These are phyloP conservation scores for Sandelia bainsii DNA, from an alignment of 2,797 vertebrate species.

Conservation along the genomic window DNA sequence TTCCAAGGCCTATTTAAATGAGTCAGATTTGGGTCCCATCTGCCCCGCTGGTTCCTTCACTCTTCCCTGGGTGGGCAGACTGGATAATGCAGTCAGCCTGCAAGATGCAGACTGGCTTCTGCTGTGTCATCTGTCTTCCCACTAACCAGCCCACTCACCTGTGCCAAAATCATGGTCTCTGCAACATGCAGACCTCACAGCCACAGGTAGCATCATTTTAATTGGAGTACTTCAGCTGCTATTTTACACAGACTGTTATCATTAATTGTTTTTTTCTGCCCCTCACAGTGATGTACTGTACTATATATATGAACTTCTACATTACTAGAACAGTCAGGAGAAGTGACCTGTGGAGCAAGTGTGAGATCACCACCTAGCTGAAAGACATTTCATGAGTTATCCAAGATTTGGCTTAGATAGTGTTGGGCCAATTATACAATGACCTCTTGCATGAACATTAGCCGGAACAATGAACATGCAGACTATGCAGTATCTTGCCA, in stretches of 20 bases:
- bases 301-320: conserved; percentile 3
- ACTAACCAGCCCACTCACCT: conserved; percentile 64
- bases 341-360: conserved; percentile 9
- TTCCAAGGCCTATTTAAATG: conserved; percentile 81
- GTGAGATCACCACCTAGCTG: neutral
- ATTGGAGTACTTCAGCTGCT: conserved; percentile 14
- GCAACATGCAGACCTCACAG: conserved; percentile 36
- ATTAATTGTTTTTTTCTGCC: conserved; percentile 7
- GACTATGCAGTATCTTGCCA: neutral
- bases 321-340: neutral
- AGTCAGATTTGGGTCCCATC: conserved; percentile 81
- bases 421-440: neutral
- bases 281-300: neutral
- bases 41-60: conserved; percentile 73
- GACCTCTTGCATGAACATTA: neutral
- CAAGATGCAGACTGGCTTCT: conserved; percentile 57
- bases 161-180: conserved; percentile 47
- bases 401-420: neutral
- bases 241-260: conserved; percentile 3
- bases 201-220: conserved; percentile 47
- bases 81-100: conserved; percentile 67
- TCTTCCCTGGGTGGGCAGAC: conserved; percentile 67
- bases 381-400: neutral
- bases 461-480: neutral
- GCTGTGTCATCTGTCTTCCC: conserved; percentile 65